Evolutionary conservation across 2,113 vertebrate genomes (phyloP), one percentile per base, ranked within the genome.

Genomic region (Sclerurus mexicanus): DNA sequence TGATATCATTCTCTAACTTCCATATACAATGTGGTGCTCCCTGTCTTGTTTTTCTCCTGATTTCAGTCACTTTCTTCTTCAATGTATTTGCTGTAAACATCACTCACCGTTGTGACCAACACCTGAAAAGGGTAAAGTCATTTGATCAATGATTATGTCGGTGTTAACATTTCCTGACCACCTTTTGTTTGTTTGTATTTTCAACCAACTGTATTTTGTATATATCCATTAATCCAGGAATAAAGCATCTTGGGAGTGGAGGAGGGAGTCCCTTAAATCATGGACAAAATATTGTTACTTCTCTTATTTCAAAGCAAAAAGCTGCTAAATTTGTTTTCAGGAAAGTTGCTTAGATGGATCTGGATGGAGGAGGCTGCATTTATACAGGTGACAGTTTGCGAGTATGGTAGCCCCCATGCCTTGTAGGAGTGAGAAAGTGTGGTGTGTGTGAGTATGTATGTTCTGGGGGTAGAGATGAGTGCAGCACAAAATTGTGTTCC

Each of bases 21-120:
- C 16, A 55, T 4, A 5, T 63, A 24, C 5, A 10, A 7, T 4
- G 3, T 18, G 5, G 12, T 66, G 11, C 10, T 88, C 21, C 1
- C 33, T 60, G 5, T 35, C 40, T 76, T 12, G 9, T 53, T 63
- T 72, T 66, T 24, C 15, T 64, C 46, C 31, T 60, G 15, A 62
- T 28, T 27, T 52, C 11, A 94, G 77, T 42, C 31, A 25, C 19
- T 69, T 78, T 25, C 21, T 42, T 55, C 28, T 64, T 74, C 35
- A 47, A 21, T 28, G 11, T 49, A 15, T 39, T 83, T 85, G 9
- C 42, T 72, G 23, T 39, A 83, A 67, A 49, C 30, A 25, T 56
- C 28, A 40, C 12, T 75, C 30, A 53, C 6, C 4, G 6, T 31
- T 3, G 1, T 18, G 35, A 18, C 12, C 23, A 85, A 24, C 53